Evolutionary conservation across 2,888 invertebrate genomes (phyloP).

Genomic region (Himalopsyche anomala): DNA sequence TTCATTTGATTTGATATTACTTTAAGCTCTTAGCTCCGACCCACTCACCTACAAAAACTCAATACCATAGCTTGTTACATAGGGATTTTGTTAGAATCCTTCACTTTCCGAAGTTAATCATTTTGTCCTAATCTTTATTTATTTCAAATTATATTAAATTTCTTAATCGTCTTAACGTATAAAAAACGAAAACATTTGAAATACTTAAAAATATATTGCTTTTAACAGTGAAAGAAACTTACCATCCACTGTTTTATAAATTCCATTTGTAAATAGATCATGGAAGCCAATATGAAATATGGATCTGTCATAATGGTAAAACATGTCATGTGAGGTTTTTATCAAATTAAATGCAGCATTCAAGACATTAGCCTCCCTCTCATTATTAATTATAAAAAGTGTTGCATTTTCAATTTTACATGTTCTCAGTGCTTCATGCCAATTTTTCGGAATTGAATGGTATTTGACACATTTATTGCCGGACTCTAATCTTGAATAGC

Average conservation of each 20-base stretch:
- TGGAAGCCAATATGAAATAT: constrained; percentile 1
- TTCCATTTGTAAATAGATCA: not conserved
- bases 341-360: not conserved
- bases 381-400: not conserved
- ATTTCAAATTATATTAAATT: no score
- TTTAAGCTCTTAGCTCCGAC: no score
- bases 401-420: constrained; percentile 10
- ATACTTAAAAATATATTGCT: no score
- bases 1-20: no score
- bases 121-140: no score
- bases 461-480: not conserved
- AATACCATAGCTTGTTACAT: no score
- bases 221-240: not conserved
- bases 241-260: constrained; percentile 7
- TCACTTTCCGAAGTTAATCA: no score
- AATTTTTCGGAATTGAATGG: not conserved
- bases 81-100: no score
- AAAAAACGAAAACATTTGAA: no score
- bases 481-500: not conserved
- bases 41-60: no score
- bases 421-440: not conserved
- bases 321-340: not conserved
- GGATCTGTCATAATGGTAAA: not conserved
- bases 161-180: no score
- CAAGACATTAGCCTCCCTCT: not conserved